These are phyloP conservation scores for Sebastes kiyomatsui DNA, from an alignment of 2,797 vertebrate species.

Conservation along the genomic window DNA sequence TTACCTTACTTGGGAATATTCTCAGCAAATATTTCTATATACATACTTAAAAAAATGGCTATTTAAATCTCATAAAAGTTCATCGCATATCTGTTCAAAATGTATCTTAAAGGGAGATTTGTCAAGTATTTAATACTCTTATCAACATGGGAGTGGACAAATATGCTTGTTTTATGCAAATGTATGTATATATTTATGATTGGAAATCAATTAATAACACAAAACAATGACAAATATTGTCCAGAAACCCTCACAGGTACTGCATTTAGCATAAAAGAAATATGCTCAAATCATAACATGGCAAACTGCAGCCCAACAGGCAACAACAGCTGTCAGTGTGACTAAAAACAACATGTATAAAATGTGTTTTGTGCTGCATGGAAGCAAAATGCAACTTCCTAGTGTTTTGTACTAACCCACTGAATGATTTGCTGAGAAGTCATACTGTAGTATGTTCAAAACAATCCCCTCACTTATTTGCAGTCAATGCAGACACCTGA, in stretches of 20 bases:
- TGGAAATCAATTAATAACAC: no score
- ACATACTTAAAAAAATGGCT: no score
- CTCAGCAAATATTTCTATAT: neutral
- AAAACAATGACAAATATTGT: accelerated
- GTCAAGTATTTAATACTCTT: no score
- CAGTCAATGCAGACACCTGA: neutral
- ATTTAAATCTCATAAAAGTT: neutral
- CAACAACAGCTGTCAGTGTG: no score
- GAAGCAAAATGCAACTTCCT: neutral
- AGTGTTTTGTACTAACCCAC: neutral
- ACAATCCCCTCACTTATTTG: neutral
- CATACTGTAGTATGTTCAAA: neutral
- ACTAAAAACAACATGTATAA: neutral
- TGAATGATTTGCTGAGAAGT: neutral
- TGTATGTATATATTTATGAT: no score
- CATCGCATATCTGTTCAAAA: no score
- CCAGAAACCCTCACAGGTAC: accelerated
- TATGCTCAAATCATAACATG: no score
- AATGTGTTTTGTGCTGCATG: neutral
- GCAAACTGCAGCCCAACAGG: no score
- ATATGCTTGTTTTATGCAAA: no score
- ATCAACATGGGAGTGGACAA: no score
- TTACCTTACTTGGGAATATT: neutral
- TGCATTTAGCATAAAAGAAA: no score
- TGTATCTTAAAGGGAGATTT: no score